Evolutionary conservation across 1,140 invertebrate genomes (phyloP).

Genomic region (Musca vetustissima): DNA sequence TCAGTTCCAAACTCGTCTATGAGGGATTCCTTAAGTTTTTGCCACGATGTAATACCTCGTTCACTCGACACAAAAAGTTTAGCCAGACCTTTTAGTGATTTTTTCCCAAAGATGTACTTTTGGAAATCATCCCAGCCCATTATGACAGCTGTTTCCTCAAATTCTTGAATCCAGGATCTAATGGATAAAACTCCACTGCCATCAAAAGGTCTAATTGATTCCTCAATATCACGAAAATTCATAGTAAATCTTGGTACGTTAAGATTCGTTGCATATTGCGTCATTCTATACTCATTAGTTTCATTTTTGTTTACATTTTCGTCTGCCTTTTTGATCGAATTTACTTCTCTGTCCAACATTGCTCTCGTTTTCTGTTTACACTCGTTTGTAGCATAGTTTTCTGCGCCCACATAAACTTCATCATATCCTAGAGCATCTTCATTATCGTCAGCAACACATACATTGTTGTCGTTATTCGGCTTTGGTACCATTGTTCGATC

Average conservation of each 20-base stretch:
- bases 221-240: slow-evolving; percentile 6
- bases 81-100: not conserved
- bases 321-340: no score
- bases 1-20: not conserved
- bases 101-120: slow-evolving; percentile 7
- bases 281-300: no score
- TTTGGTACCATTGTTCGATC: no score
- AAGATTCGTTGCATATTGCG: not conserved
- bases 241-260: not conserved
- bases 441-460: no score
- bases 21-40: not conserved
- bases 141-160: slow-evolving; percentile 1
- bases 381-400: no score
- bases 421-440: no score
- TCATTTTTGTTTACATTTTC: no score
- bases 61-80: slow-evolving; percentile 13
- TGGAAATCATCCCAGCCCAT: slow-evolving; percentile 10
- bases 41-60: slow-evolving; percentile 15
- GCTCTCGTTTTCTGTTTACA: no score
- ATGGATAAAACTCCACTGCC: not conserved
- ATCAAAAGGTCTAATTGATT: not conserved
- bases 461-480: no score
- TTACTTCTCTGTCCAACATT: no score
- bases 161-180: slow-evolving; percentile 10
- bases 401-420: no score